These are phyloP conservation scores for Plectropomus leopardus DNA, from an alignment of 2,113 vertebrate species.

Conservation along the genomic window DNA sequence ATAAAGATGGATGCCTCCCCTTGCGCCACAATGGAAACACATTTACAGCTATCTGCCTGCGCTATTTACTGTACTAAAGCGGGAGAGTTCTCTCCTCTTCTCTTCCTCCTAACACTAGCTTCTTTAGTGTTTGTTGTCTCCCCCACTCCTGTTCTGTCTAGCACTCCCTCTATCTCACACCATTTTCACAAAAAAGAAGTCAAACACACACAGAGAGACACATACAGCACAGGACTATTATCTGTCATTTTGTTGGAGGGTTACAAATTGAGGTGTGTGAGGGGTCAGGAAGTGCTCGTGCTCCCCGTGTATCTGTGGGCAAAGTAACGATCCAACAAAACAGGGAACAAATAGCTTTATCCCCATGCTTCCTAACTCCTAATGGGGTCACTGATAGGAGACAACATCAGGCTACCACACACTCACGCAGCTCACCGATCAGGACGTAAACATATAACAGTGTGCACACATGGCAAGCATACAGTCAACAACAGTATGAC, in stretches of 20 bases:
- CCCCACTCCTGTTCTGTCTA: constrained; percentile 1
- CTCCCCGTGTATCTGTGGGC: constrained; percentile 47
- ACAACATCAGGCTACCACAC: constrained; percentile 27
- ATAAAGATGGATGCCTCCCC: constrained; percentile 63
- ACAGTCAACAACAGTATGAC: background rate
- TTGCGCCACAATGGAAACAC: constrained; percentile 43
- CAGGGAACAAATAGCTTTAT: constrained; percentile 64
- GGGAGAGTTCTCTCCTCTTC: background rate
- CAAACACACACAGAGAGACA: constrained; percentile 3
- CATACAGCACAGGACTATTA: constrained; percentile 36
- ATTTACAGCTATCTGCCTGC: constrained; percentile 51
- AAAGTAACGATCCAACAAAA: constrained; percentile 52
- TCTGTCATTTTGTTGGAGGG: constrained; percentile 53
- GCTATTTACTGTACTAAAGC: constrained; percentile 25
- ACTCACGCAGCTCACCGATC: constrained; percentile 17
- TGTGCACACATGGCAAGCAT: background rate
- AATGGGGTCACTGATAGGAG: constrained; percentile 54
- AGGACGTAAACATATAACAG: constrained; percentile 15
- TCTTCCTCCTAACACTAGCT: background rate
- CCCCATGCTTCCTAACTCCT: constrained; percentile 46
- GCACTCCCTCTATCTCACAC: constrained; percentile 28
- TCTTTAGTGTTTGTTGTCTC: background rate
- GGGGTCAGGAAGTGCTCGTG: constrained; percentile 56
- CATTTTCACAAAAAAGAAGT: constrained; percentile 43
- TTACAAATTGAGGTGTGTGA: constrained; percentile 71